phyloP scores from a whole-genome alignment of 2,797 vertebrate species.

The Neomorphus geoffroyi region DNA sequence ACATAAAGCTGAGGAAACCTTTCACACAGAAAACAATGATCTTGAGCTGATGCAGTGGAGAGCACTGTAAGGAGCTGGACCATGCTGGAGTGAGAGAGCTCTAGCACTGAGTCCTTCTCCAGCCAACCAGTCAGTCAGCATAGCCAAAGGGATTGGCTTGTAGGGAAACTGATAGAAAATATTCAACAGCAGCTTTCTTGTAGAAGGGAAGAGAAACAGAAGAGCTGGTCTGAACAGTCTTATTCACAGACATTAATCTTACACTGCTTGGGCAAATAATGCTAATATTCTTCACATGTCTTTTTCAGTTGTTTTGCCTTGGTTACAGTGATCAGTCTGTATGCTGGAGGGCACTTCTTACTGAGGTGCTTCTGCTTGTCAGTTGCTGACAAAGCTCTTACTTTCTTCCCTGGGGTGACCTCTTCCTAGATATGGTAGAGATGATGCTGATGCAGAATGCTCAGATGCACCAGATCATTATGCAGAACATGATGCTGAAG shows the following conservation, averaged over 20 bases:
- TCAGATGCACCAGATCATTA: slow-evolving; percentile 90
- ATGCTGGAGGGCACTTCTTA: neutral
- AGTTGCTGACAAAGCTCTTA: neutral
- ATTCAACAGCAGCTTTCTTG: neutral
- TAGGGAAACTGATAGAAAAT: neutral
- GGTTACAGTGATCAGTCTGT: neutral
- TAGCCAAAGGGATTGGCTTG: neutral
- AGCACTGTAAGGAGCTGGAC: neutral
- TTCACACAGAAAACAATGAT: neutral
- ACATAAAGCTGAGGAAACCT: neutral
- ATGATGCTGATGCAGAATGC: slow-evolving; percentile 92
- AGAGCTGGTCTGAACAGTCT: neutral
- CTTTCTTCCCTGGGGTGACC: neutral
- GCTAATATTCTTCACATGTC: neutral
- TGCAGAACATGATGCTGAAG: slow-evolving; percentile 91
- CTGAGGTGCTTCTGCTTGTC: neutral
- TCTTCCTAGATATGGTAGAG: slow-evolving; percentile 85
- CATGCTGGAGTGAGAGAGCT: neutral
- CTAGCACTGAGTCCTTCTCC: neutral
- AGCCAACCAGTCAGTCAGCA: neutral
- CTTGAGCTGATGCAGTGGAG: neutral
- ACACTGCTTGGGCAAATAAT: neutral
- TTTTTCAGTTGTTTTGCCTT: neutral
- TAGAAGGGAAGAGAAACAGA: neutral
- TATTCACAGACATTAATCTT: neutral